These are phyloP conservation scores for Drosophila multiciliata DNA, from an alignment of 2,888 invertebrate species.

Conservation along the genomic window DNA sequence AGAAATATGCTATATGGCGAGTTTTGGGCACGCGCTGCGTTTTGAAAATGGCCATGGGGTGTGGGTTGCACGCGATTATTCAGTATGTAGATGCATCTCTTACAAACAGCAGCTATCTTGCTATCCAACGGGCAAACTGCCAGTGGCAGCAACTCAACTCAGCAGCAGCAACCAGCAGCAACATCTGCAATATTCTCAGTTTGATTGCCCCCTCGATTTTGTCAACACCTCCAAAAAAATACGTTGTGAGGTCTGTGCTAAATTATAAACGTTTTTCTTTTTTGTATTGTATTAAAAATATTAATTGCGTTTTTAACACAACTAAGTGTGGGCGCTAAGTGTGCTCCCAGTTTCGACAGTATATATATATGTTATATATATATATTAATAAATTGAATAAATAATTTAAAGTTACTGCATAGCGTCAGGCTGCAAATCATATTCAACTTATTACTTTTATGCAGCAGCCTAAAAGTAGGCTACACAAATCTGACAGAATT, in stretches of 20 bases:
- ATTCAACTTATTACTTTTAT: constrained; percentile 8
- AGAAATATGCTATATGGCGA: constrained; percentile 23
- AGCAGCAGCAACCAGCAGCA: neutral
- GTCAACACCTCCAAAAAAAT: constrained; percentile 51
- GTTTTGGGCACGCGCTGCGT: constrained; percentile 37
- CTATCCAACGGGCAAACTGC: constrained; percentile 58
- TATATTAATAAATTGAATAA: neutral
- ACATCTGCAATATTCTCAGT: constrained; percentile 19
- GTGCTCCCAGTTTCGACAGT: neutral
- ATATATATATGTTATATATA: neutral
- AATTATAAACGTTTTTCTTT: constrained; percentile 22
- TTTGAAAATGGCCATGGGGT: constrained; percentile 32
- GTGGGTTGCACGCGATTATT: constrained; percentile 13
- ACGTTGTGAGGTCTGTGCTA: constrained; percentile 28
- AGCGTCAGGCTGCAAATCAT: neutral
- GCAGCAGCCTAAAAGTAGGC: constrained; percentile 43
- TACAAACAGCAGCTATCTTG: constrained; percentile 34
- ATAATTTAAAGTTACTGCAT: constrained; percentile 6
- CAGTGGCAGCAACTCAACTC: constrained; percentile 47
- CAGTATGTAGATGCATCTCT: constrained; percentile 10
- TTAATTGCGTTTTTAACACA: constrained; percentile 33
- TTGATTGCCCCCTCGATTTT: constrained; percentile 15
- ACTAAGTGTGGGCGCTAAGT: constrained; percentile 21
- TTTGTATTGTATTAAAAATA: constrained; percentile 3
- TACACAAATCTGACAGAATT: constrained; percentile 3